Percentiles rank a stretch among this genome's conserved stretches.
phyloP scores from a whole-genome alignment of 2,113 vertebrate species.

The Eulemur rufifrons region DNA sequence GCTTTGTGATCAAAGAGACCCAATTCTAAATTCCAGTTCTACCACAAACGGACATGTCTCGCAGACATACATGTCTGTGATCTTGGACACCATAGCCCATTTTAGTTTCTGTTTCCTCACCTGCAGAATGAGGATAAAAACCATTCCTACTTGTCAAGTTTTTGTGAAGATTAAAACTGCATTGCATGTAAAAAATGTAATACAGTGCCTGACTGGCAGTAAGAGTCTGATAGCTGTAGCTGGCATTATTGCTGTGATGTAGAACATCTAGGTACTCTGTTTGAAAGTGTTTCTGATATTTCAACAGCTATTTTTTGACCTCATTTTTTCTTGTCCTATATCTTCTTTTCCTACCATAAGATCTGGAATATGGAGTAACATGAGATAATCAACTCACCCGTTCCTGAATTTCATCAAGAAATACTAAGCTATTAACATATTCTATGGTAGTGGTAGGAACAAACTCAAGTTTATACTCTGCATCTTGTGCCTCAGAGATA shows the following conservation, averaged over 20 bases:
- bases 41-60: too few relatives aligned
- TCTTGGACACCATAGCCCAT: neutral
- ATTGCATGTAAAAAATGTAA: neutral
- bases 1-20: neutral
- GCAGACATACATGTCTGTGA: neutral
- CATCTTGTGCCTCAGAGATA: constrained; percentile 87
- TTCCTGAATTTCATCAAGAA: constrained; percentile 90
- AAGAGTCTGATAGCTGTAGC: neutral
- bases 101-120: neutral
- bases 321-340: neutral
- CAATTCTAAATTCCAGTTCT: neutral
- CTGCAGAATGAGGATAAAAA: neutral
- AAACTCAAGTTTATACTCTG: constrained; percentile 87
- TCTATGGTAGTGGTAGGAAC: constrained; percentile 85
- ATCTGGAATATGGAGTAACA: neutral
- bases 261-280: neutral
- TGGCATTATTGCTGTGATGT: neutral
- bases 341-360: neutral
- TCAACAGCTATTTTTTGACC: neutral
- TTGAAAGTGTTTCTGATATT: neutral
- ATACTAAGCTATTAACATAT: constrained; percentile 86
- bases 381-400: constrained; percentile 82
- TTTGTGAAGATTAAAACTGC: neutral
- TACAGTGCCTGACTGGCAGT: neutral
- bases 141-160: neutral